These are phyloP conservation scores for Oxycera nigricornis DNA, from an alignment of 2,888 invertebrate species.

Conservation along the genomic window DNA sequence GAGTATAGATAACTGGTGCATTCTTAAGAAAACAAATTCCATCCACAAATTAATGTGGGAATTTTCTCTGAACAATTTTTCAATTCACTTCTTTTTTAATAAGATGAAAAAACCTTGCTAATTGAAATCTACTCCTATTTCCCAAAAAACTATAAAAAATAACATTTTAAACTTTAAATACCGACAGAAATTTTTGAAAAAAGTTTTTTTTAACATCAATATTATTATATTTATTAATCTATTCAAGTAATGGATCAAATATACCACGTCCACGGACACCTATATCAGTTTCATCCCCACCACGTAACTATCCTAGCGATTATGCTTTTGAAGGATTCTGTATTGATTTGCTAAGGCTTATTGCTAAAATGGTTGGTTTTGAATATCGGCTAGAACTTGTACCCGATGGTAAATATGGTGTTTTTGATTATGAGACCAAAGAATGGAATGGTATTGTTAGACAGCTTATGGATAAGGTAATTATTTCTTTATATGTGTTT, in stretches of 20 bases:
- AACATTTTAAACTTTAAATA: too few species aligned
- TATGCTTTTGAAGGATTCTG: slow-evolving; percentile 77
- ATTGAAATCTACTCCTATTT: too few species aligned
- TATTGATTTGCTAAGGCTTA: slow-evolving; percentile 72
- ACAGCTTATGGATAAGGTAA: slow-evolving; percentile 84
- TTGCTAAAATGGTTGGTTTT: slow-evolving; percentile 77
- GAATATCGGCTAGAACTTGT: slow-evolving; percentile 84
- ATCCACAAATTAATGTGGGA: too few species aligned
- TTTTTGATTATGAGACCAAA: slow-evolving; percentile 83
- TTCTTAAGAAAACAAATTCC: too few species aligned
- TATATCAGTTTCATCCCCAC: not conserved
- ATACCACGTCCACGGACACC: not conserved
- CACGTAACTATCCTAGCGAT: not conserved
- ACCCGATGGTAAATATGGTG: slow-evolving; percentile 89
- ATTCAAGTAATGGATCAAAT: slow-evolving; percentile 24
- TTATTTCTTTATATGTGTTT: slow-evolving; percentile 50
- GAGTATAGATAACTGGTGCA: too few species aligned
- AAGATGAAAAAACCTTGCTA: too few species aligned
- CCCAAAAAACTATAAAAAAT: too few species aligned
- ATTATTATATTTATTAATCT: too few species aligned
- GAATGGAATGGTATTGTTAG: slow-evolving; percentile 91
- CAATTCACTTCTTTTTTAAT: too few species aligned
- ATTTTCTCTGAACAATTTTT: too few species aligned
- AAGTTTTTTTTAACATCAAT: too few species aligned
- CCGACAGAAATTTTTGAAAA: too few species aligned